Conservation (phyloP, 2,113 vertebrate genomes). For the Abramis brama region DNA sequence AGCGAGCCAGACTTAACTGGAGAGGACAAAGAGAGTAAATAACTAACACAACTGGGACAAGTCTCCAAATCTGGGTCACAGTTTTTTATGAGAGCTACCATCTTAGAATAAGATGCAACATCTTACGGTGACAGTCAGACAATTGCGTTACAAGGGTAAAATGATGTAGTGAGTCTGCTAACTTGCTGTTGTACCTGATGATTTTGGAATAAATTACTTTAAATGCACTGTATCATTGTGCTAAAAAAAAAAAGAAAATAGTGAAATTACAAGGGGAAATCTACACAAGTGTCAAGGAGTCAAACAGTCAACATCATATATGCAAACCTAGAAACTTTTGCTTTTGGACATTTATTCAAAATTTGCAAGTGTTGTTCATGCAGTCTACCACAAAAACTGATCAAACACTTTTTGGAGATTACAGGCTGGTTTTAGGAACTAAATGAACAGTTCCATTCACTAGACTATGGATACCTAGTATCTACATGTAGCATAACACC, state of each 20-base stretch:
- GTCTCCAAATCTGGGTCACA: background rate
- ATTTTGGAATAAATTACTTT: background rate
- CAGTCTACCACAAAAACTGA: too few species aligned
- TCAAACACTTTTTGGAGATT: background rate
- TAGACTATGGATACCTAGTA: background rate
- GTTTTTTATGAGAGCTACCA: background rate
- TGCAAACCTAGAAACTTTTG: background rate
- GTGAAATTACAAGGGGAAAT: background rate
- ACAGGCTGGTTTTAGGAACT: background rate
- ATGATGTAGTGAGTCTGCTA: background rate
- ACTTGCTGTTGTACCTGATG: background rate
- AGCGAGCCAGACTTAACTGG: constrained; percentile 13
- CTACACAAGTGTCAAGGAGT: background rate
- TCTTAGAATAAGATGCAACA: background rate
- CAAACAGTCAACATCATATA: background rate
- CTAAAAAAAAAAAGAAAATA: background rate
- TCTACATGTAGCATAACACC: background rate
- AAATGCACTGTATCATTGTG: background rate
- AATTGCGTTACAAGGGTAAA: background rate
- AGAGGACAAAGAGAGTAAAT: constrained; percentile 25
- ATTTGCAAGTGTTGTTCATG: background rate
- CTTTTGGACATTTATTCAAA: background rate
- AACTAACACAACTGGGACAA: constrained; percentile 14
- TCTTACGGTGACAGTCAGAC: background rate
- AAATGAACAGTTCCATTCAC: background rate